These are phyloP conservation scores for Coelogynopora nodosa DNA, from an alignment of 2,888 invertebrate genomes.

Conservation along the genomic window DNA sequence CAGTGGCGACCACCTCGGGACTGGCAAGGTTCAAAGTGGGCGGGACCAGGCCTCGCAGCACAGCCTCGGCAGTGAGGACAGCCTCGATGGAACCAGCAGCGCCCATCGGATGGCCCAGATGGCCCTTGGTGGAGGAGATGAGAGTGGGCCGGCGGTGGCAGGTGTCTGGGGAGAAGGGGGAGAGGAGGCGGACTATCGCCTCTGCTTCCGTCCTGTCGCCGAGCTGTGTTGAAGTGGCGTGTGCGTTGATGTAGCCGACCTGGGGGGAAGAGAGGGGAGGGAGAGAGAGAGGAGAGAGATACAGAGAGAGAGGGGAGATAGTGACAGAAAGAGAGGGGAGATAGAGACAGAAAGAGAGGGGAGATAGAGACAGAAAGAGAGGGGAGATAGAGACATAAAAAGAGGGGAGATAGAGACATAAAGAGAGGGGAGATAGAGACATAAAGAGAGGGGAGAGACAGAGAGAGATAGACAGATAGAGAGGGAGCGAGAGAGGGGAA, in stretches of 20 bases:
- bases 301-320: too few species aligned
- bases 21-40: constrained; percentile 81
- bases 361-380: too few species aligned
- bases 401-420: too few species aligned
- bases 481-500: too few species aligned
- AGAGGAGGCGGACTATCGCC: constrained; percentile 52
- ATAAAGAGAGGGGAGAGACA: too few species aligned
- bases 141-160: constrained; percentile 57
- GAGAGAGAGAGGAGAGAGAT: too few species aligned
- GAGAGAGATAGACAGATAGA: too few species aligned
- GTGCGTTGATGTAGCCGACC: constrained; percentile 84
- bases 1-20: constrained; percentile 65
- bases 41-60: constrained; percentile 73
- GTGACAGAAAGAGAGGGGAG: too few species aligned
- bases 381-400: too few species aligned
- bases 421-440: too few species aligned
- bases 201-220: constrained; percentile 69
- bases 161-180: not conserved
- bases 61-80: constrained; percentile 76
- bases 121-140: constrained; percentile 56
- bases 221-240: constrained; percentile 92
- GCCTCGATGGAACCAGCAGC: constrained; percentile 94
- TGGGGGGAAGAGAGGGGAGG: constrained; percentile 53
- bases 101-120: constrained; percentile 85
- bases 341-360: too few species aligned